Evolutionary conservation across 2,888 invertebrate species (phyloP), one percentile per base, ranked within the genome.

Genomic region (Hydroisotoma schaefferi): DNA sequence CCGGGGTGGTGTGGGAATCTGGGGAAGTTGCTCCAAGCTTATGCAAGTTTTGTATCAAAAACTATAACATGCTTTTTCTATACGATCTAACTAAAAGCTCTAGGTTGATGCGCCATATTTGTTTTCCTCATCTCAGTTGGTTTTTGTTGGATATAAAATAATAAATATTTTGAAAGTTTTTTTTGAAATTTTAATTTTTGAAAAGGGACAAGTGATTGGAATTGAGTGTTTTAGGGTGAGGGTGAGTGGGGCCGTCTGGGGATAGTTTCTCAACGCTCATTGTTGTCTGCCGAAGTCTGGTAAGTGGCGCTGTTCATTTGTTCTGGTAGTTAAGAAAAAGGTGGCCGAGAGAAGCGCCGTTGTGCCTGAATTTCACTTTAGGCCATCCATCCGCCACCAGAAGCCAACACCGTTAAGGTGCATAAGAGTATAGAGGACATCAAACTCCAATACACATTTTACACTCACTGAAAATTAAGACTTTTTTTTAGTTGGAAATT

Each of bases 231-330:
- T 43, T 43, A 6, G 10, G 18, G 10, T 28, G 18, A 2, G 28
- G 4, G 26, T n/a, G 51, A 28, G 62, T 62, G 62, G 62, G 58
- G 58, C 62, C 59, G 61, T 58, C 59, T 62, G 52, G 40, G 40
- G 62, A 59, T 46, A 40, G n/a, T 20, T 4, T 15, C 47, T 37
- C 51, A 52, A 26, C 55, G 54, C 58, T 59, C 52, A 58, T 62
- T 57, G 37, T 56, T 40, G 40, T 40, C 40, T 18, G 20, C 8
- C 20, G 40, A 40, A 40, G 48, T n/a, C 58, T 61, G 63, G 69
- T 69, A 63, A 65, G 65, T 67, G 69, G 67, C 69, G 67, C 63
- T 65, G 64, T 25, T 53, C n/a, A 38, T 53, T 29, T 47, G 33
- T 38, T 53, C 23, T 55, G 28, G 22, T 38, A 29, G 15, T 47